Percentiles rank a stretch among this genome's conserved stretches.
These are phyloP conservation scores for Actinernus sp. DNA, from an alignment of 92 coral and sea anemone species.

Conservation along the genomic window DNA sequence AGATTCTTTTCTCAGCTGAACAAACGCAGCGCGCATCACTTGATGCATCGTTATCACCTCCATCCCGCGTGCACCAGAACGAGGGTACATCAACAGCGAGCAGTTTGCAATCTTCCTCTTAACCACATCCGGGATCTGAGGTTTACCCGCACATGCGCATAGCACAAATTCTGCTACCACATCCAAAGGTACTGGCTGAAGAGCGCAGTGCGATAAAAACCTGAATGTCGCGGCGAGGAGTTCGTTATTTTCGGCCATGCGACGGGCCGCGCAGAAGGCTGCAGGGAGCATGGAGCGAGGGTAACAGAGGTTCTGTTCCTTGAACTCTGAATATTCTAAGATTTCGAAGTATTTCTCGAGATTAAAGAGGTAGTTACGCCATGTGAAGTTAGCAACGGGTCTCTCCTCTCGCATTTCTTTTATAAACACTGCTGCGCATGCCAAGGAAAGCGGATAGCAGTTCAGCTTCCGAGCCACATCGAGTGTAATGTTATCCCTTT, in stretches of 20 bases:
- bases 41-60: conserved; percentile 88
- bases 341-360: conserved; percentile 62
- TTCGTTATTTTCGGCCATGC: conserved; percentile 82
- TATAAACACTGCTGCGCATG: conserved; percentile 94
- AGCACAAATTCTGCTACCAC: conserved; percentile 69
- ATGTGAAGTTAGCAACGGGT: conserved; percentile 71
- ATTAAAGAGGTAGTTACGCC: conserved; percentile 72
- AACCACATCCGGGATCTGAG: conserved; percentile 69
- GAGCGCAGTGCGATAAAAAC: conserved; percentile 82
- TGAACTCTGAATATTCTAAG: conserved; percentile 71
- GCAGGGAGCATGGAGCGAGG: conserved; percentile 89
- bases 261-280: conserved; percentile 77
- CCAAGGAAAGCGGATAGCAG: conserved; percentile 84
- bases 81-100: conserved; percentile 75
- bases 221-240: conserved; percentile 78
- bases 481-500: conserved; percentile 43
- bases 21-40: conserved; percentile 81
- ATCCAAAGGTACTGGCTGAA: conserved; percentile 88
- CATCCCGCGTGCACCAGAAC: conserved; percentile 76
- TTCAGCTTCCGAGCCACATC: conserved; percentile 55
- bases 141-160: conserved; percentile 8
- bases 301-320: conserved; percentile 77
- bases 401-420: conserved; percentile 81
- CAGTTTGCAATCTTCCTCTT: conserved; percentile 80
- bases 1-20: conserved; percentile 50